Evolutionary conservation across 2,113 vertebrate genomes (phyloP).

Genomic region (Syngnathus scovelli): DNA sequence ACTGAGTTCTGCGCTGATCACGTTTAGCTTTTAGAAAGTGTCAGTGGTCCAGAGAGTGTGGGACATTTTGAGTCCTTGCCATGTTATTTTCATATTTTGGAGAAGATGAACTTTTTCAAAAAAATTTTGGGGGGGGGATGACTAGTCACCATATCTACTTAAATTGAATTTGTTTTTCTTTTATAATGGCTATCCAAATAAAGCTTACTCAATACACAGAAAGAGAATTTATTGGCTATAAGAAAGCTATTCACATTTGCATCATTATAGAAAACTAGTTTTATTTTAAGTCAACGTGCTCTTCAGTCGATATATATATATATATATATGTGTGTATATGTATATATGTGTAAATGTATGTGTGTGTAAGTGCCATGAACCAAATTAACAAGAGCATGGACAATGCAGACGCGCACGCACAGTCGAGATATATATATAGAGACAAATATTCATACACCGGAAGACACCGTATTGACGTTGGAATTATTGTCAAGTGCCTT

Average conservation of each 20-base stretch:
- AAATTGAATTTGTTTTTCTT: too few relatives aligned
- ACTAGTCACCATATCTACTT: too few relatives aligned
- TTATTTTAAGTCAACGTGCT: neutral
- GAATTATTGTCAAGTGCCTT: conserved; percentile 17
- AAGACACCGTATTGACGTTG: conserved; percentile 33
- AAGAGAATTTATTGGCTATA: too few relatives aligned
- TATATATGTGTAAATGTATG: too few relatives aligned
- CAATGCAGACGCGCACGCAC: too few relatives aligned
- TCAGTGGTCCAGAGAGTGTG: neutral
- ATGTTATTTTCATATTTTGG: too few relatives aligned
- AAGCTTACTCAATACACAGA: neutral
- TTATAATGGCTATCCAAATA: too few relatives aligned
- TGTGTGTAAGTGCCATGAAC: too few relatives aligned
- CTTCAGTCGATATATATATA: neutral
- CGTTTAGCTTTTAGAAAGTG: neutral
- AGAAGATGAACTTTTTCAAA: neutral
- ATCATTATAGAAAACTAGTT: neutral
- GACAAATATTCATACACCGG: conserved; percentile 40
- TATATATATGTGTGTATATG: too few relatives aligned
- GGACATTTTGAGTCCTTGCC: neutral
- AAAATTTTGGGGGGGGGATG: neutral
- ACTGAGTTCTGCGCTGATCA: neutral
- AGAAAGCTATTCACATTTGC: too few relatives aligned
- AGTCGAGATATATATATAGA: neutral
- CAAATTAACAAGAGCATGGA: too few relatives aligned